Evolutionary conservation across 2,113 vertebrate species (phyloP).

Genomic region (Microcebus lehilahytsara): DNA sequence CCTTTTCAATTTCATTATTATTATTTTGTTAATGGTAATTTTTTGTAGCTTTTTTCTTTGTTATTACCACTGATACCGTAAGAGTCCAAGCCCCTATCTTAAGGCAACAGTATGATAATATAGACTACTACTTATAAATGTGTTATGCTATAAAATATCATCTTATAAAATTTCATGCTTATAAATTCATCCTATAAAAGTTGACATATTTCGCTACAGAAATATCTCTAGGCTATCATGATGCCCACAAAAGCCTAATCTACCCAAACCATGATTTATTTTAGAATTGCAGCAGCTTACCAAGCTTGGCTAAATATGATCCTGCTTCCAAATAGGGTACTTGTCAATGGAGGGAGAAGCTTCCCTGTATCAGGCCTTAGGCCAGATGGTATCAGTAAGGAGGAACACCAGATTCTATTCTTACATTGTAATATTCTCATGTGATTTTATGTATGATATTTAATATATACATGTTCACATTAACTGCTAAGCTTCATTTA

Average conservation of each 20-base stretch:
- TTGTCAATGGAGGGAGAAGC: not conserved
- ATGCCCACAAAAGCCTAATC: not conserved
- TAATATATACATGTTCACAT: conserved; percentile 3
- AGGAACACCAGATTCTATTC: not conserved
- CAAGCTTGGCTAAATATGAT: not conserved
- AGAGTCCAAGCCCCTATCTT: not conserved
- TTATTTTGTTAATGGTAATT: not conserved
- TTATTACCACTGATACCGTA: not conserved
- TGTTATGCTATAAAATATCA: not conserved
- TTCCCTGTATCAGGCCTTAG: not conserved
- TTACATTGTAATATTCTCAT: not conserved
- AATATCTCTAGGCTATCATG: not conserved
- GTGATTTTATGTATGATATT: not conserved
- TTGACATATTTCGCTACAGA: not conserved
- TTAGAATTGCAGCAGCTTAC: not conserved
- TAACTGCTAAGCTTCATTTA: conserved; percentile 15
- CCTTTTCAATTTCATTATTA: conserved; percentile 14
- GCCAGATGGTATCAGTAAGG: not conserved
- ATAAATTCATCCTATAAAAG: not conserved
- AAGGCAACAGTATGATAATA: not conserved
- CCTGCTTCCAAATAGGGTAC: not conserved
- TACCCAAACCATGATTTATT: not conserved
- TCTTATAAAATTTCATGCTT: not conserved
- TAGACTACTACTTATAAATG: not conserved
- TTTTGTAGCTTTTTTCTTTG: not conserved